phyloP scores from a whole-genome alignment of 2,113 vertebrate genomes.

The Podarcis muralis region DNA sequence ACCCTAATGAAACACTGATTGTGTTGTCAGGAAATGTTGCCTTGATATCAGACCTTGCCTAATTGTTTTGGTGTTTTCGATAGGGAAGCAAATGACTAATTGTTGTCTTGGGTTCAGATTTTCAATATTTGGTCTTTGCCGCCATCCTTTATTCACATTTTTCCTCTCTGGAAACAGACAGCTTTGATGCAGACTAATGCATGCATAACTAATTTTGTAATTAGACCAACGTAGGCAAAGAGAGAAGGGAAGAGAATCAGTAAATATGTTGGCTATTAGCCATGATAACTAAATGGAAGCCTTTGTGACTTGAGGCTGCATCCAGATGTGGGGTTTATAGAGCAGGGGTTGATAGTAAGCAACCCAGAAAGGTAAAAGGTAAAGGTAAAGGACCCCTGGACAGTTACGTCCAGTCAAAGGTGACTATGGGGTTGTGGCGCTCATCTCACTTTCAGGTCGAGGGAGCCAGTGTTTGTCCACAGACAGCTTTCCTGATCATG shows the following conservation, averaged over 20 bases:
- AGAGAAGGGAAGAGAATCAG: not conserved
- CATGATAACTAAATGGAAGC: not conserved
- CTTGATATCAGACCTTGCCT: not conserved
- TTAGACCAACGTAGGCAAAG: not conserved
- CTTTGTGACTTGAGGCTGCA: not conserved
- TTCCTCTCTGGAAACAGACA: not conserved
- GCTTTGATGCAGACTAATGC: not conserved
- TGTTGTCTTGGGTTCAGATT: not conserved
- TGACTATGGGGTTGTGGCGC: no score
- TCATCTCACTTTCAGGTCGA: no score
- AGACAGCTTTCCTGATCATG: no score
- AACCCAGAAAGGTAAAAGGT: no score
- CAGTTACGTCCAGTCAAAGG: no score
- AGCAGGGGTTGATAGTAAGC: no score
- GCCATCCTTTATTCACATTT: not conserved
- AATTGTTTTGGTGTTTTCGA: constrained; percentile 5
- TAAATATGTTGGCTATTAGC: not conserved
- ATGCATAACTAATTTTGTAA: not conserved
- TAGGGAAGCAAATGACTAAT: not conserved
- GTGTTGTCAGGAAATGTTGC: constrained; percentile 38
- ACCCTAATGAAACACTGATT: constrained; percentile 21
- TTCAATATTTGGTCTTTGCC: not conserved
- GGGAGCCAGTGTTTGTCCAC: no score
- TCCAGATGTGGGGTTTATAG: no score
- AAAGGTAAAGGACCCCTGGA: no score